A percentile compares a stretch with the other conserved stretches of the same genome.
These are phyloP conservation scores for Tetropium fuscum DNA, from an alignment of 2,888 invertebrate genomes.

Conservation along the genomic window DNA sequence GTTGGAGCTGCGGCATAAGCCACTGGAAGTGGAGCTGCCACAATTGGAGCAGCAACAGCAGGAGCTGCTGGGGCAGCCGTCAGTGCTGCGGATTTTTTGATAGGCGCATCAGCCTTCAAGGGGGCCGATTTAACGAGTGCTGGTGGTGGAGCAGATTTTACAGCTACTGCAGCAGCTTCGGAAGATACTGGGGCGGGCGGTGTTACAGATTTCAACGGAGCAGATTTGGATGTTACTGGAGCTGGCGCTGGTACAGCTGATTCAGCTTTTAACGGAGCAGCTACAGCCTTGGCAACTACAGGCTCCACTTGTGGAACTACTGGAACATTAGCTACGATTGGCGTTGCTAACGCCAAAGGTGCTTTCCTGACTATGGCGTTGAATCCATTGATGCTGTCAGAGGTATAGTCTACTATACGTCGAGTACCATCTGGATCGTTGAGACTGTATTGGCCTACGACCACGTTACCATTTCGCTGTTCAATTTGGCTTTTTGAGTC, in stretches of 20 bases:
- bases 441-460: slow-evolving; percentile 73
- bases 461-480: slow-evolving; percentile 74
- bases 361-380: slow-evolving; percentile 76
- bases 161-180: neutral
- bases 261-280: slow-evolving; percentile 62
- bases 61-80: neutral
- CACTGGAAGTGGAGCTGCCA: neutral
- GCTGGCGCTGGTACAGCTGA: slow-evolving; percentile 38
- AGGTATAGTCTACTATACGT: slow-evolving; percentile 74
- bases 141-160: neutral
- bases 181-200: neutral
- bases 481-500: slow-evolving; percentile 73
- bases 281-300: slow-evolving; percentile 49
- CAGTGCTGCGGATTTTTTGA: neutral
- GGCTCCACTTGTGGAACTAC: slow-evolving; percentile 55
- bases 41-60: neutral
- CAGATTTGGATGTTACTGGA: slow-evolving; percentile 32
- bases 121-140: neutral
- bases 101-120: neutral
- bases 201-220: slow-evolving; percentile 57
- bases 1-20: neutral
- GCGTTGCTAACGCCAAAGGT: slow-evolving; percentile 66
- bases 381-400: slow-evolving; percentile 76
- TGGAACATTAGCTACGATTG: slow-evolving; percentile 42
- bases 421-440: slow-evolving; percentile 75